Base-by-base conservation (phyloP, 2,113 vertebrate genomes). In the Pristiophorus japonicus region DNA sequence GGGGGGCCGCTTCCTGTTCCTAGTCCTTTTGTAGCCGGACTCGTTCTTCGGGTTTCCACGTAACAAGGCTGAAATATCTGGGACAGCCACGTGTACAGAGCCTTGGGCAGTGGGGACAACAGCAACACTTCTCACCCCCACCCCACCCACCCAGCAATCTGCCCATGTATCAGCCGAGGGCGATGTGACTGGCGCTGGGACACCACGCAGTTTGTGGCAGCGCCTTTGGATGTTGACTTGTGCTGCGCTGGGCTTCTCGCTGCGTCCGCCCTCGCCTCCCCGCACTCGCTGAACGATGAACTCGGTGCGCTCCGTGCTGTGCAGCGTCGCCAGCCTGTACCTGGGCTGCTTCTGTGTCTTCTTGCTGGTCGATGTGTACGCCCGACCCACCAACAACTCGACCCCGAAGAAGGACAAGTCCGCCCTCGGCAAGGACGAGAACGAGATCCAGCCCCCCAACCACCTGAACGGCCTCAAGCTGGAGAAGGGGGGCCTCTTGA, bases 401-500 rank as follows among this genome's bases (percentile, higher is more conserved):
- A 96, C 96, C 8, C 87, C 97, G 0, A 84, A 22, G 75, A 99
- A 98, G 95, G 98, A 98, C 0, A 98, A 98, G 87, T 5, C 70
- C 0, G 94, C 96, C 0, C 96, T 95, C 75, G 99, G n/a, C n/a
- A n/a, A n/a, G n/a, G n/a, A 99, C 0, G 98, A 99, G 38, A 98
- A 98, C 0, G 99, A 99, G 97, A 98, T 99, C 84, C 96, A 99
- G 73, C 99, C 99, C 8, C 98, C 98, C 0, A 99, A 99, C 95
- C 99, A 99, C 97, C 97, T 99, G 96, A 99, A 99, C 0, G 99
- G 98, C 0, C 96, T 99, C 93, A 99, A 99, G 95, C 96, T 99
- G 97, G 99, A 99, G 97, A 97, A 98, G 98, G 99, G 99, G 0
- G 99, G 99, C 0, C 98, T 99, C 73, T 98, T 99, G 1, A 99